Evolutionary conservation across 2,888 invertebrate species (phyloP), one percentile per base, ranked within the genome.

Genomic region (Cryptus armator): DNA sequence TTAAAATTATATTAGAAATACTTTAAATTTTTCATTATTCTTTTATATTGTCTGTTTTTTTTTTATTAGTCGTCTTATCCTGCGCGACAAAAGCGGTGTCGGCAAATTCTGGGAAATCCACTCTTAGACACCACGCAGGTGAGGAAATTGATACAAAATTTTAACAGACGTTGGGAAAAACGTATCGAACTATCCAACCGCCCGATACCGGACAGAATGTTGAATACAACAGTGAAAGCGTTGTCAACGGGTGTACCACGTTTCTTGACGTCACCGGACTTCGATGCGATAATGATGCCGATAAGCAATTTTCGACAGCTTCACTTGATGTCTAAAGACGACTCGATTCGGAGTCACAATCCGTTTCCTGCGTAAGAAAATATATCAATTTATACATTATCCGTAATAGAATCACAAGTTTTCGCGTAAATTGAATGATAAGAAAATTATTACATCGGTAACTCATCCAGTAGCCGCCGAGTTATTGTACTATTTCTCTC

Each of bases 271-370:
- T 95, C 95, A 81, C 94, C 95, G 2, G 95, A 95, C 89, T 97
- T 98, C 93, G 97, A 98, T 87, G 95, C 96, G 89, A 98, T 99
- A 56, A 96, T 99, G 95, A 95, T 99, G 94, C 99, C 99, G 0
- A 97, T 97, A 79, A 97, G 98, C 93, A 96, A 97, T 92, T 97
- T 97, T 89, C 96, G 98, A 93, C 97, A 97, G 90, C 95, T 97
- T 16, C 95, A 96, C 43, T 92, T 95, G 48, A 97, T 96, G 51
- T 94, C 94, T 24, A 95, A 95, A 89, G 95, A 94, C 6, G 76
- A 79, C 12, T 91, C 90, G 10, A 91, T 92, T 6, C 90, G 90
- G 9, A 91, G 94, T 24, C 95, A 96, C 89, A 95, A 95, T 90
- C 95, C 96, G 5, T 96, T 96, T 91, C 95, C 96, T 7, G 88